Base-by-base conservation (phyloP, 2,113 vertebrate genomes). In the Gymnorhina tibicen region DNA sequence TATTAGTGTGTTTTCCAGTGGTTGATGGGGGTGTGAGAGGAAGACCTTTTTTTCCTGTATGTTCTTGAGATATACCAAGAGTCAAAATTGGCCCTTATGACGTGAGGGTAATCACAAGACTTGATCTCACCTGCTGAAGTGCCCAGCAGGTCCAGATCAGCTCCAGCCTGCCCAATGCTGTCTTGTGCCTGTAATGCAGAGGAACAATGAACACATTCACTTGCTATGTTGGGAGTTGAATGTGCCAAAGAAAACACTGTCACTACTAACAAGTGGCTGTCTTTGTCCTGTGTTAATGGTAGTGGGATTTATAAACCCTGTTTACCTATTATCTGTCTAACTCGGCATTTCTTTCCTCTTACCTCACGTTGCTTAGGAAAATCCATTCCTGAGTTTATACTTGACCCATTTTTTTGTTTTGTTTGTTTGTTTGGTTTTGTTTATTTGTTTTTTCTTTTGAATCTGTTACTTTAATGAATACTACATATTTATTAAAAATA, bases 121-220 rank as follows among this genome's bases (percentile, higher is more conserved):
- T 19, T 63, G 7, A 12, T 78, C 32, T 79, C 16, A 37, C 8
- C 44, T 70, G 2, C 42, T 85, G n/a, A 42, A 75, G 39, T 30
- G 22, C 30, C 23, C 9, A 24, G 35, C 28, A 75, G 37, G 12
- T 75, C 49, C 56, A 55, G 44, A 33, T n/a, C 44, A 50, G 7
- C 66, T 62, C 46, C 47, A 70, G 10, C 24, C 39, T 78, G 50
- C 24, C 42, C 16, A 5, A 4, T 47, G 16, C 13, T 72, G 12
- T 37, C 41, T 79, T 76, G 15, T 85, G 39, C 22, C 42, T 27
- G 10, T 24, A 86, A 27, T 13, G 4, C 0, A 0, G 26, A 89
- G 27, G 28, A 75, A 9, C 13, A 87, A 21, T 39, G 37, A n/a
- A 3, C 14, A 15, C 8, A 37, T 70, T 64, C 30, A 12, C 24